These are phyloP conservation scores for Actinopyga echinites DNA, from an alignment of 53 echinoderm and acorn worm genomes.

Conservation along the genomic window DNA sequence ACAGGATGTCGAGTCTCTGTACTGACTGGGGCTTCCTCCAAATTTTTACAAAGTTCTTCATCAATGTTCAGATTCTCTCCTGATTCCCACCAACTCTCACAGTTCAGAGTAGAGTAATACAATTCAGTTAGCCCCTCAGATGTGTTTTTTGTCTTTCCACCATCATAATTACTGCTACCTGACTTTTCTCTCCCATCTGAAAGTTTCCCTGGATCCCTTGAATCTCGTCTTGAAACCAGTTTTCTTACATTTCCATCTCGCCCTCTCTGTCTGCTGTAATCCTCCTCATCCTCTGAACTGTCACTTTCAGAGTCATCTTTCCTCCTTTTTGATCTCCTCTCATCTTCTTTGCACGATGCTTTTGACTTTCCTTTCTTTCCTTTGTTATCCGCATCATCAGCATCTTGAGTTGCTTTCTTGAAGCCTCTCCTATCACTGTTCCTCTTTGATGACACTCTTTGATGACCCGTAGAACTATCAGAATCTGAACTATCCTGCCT, in stretches of 20 bases:
- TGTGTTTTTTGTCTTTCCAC: not conserved
- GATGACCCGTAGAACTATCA: not conserved
- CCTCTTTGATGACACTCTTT: not conserved
- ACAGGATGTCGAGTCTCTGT: not conserved
- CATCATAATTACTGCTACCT: not conserved
- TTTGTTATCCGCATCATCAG: not conserved
- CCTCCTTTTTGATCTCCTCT: not conserved
- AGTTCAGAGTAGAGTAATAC: not conserved
- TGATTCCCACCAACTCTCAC: no score
- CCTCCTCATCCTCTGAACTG: slow-evolving; percentile 19
- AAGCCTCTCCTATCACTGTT: not conserved
- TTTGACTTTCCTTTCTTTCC: not conserved
- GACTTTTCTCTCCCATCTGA: not conserved
- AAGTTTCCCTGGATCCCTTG: not conserved
- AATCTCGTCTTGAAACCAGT: slow-evolving; percentile 15
- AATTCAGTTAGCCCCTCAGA: not conserved
- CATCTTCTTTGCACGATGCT: slow-evolving; percentile 17
- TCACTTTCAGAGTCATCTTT: slow-evolving; percentile 16
- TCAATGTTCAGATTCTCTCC: no score
- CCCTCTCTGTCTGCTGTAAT: no score
- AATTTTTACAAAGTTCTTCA: not conserved
- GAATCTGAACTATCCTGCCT: not conserved
- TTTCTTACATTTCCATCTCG: not conserved
- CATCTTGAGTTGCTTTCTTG: not conserved
- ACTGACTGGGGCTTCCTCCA: not conserved